These are phyloP conservation scores for Neosalanx taihuensis DNA, from an alignment of 2,797 vertebrate species.

Conservation along the genomic window DNA sequence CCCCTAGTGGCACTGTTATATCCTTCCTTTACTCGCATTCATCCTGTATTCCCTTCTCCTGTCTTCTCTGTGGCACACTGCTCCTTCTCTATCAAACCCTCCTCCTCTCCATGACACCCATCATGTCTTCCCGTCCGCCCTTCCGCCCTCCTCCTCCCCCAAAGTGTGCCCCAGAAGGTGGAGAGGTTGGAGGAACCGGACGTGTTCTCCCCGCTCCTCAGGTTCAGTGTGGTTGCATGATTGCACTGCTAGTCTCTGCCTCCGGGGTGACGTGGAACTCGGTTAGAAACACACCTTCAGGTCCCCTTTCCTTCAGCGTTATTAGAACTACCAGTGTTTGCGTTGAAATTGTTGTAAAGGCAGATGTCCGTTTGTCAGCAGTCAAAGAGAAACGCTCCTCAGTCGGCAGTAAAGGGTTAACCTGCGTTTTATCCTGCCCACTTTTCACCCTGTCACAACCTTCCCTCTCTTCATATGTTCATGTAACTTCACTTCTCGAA, in stretches of 20 bases:
- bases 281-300: background rate
- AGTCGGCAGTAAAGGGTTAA: background rate
- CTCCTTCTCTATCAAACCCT: conserved; percentile 11
- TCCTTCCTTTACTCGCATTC: conserved; percentile 5
- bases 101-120: conserved; percentile 1
- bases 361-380: background rate
- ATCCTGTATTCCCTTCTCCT: conserved; percentile 10
- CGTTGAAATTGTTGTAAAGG: background rate
- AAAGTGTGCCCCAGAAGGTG: conserved; percentile 70
- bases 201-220: conserved; percentile 73
- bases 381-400: background rate
- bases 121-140: background rate
- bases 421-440: background rate
- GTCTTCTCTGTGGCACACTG: conserved; percentile 11
- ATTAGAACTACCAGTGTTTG: background rate
- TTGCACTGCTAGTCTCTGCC: conserved; percentile 25
- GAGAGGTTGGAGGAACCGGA: conserved; percentile 67
- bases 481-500: background rate
- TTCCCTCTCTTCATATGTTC: background rate
- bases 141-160: background rate
- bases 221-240: conserved; percentile 69
- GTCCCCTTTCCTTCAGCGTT: background rate
- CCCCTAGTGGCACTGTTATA: background rate
- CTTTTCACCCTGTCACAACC: background rate
- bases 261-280: background rate